These are phyloP conservation scores for Pongo pygmaeus DNA, from an alignment of 2,113 vertebrate genomes.

Conservation along the genomic window DNA sequence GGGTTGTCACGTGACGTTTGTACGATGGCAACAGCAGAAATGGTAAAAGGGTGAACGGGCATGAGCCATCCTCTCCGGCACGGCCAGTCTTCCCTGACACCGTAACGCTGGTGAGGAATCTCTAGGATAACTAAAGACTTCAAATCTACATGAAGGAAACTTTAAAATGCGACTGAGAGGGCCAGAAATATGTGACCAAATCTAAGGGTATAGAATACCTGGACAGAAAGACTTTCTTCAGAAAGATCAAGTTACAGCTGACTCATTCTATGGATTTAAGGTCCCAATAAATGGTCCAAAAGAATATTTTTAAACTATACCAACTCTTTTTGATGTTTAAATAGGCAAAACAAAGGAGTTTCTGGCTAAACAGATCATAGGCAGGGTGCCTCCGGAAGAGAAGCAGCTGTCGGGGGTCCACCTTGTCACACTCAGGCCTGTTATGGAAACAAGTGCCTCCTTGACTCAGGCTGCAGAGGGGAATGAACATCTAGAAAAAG, in stretches of 20 bases:
- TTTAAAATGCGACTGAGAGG: background rate
- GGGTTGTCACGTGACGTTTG: background rate
- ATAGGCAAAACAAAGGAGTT: background rate
- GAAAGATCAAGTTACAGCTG: background rate
- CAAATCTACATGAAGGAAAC: background rate
- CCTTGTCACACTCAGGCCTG: background rate
- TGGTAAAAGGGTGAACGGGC: accelerated
- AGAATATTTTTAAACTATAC: background rate
- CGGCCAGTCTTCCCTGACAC: background rate
- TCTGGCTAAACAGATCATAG: background rate
- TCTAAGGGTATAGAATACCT: background rate
- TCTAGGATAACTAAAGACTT: background rate
- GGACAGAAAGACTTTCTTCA: background rate
- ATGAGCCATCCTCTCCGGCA: background rate
- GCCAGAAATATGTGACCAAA: too few species aligned
- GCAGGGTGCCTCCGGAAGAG: background rate
- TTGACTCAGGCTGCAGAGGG: background rate
- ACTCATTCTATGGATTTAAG: background rate
- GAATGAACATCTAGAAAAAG: background rate
- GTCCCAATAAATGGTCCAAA: background rate
- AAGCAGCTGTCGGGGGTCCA: too few species aligned
- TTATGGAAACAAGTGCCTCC: background rate
- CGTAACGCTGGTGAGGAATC: accelerated
- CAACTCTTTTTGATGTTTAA: background rate
- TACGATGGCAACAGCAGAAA: accelerated